phyloP scores from a whole-genome alignment of 2,113 vertebrate genomes.

The Recurvirostra avosetta region DNA sequence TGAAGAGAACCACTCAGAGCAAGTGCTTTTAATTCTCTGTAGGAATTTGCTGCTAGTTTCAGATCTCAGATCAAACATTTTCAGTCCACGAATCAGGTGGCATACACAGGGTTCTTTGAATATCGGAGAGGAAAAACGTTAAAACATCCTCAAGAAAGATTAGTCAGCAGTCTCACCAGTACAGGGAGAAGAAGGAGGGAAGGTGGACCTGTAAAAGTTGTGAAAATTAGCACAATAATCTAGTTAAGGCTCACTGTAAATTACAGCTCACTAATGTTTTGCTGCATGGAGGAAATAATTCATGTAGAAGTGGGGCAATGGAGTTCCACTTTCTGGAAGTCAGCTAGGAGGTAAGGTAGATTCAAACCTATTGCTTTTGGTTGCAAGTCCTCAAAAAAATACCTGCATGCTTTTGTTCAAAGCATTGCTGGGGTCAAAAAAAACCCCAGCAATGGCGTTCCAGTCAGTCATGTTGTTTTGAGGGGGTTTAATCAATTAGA shows the following conservation, averaged over 20 bases:
- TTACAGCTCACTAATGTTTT: background rate
- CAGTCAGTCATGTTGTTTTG: background rate
- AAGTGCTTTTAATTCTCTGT: background rate
- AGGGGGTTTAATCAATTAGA: background rate
- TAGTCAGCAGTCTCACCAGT: background rate
- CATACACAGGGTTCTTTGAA: background rate
- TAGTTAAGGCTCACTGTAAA: background rate
- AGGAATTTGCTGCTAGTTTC: background rate
- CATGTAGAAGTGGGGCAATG: background rate
- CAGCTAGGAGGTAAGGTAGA: background rate
- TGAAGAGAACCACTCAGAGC: background rate
- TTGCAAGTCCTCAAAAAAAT: background rate
- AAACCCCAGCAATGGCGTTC: background rate
- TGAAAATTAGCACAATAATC: background rate
- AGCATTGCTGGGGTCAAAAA: background rate
- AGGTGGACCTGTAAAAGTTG: background rate
- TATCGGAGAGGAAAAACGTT: background rate
- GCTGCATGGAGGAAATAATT: background rate
- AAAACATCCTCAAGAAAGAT: background rate
- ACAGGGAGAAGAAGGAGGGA: background rate
- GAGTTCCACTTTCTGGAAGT: background rate
- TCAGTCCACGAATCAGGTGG: background rate
- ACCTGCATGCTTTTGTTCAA: background rate
- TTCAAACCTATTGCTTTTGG: background rate
- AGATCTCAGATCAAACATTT: background rate